Conservation (phyloP, 2,113 vertebrate genomes). For the Perccottus glenii region DNA sequence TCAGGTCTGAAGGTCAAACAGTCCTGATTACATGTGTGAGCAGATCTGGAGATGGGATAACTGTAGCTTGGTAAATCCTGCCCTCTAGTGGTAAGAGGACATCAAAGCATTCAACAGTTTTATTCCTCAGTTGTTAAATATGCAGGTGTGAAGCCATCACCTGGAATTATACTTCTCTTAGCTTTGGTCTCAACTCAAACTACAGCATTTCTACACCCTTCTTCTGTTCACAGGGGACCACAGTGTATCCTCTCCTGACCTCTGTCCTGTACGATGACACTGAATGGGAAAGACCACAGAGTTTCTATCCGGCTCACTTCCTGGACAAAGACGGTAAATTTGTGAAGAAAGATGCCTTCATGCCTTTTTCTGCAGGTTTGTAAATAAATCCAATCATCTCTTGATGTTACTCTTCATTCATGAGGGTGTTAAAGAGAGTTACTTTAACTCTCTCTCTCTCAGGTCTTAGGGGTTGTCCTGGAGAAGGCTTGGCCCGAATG, state of each 20-base stretch:
- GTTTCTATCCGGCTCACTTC: slow-evolving; percentile 54
- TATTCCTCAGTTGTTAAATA: no score
- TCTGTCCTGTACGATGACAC: slow-evolving; percentile 49
- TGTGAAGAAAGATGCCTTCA: slow-evolving; percentile 46
- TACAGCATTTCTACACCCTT: neutral
- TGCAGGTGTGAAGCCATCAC: no score
- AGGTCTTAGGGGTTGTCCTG: slow-evolving; percentile 76
- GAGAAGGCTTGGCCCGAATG: slow-evolving; percentile 81
- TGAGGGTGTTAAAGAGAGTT: no score
- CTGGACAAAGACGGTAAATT: slow-evolving; percentile 53
- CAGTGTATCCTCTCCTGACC: slow-evolving; percentile 25
- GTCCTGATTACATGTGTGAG: no score
- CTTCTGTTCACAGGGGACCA: slow-evolving; percentile 38
- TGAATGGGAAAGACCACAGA: slow-evolving; percentile 45
- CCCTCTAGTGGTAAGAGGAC: no score
- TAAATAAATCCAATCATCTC: neutral
- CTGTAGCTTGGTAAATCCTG: no score
- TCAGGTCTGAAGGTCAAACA: neutral
- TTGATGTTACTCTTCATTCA: no score
- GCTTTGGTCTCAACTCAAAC: no score
- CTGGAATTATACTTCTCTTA: no score
- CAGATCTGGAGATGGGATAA: no score
- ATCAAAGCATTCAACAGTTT: no score
- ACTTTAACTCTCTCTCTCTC: neutral
- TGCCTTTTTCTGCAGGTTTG: slow-evolving; percentile 61